Evolutionary conservation across 2,888 invertebrate species (phyloP), one percentile per base, ranked within the genome.

Genomic region (Ectemnius continuus): DNA sequence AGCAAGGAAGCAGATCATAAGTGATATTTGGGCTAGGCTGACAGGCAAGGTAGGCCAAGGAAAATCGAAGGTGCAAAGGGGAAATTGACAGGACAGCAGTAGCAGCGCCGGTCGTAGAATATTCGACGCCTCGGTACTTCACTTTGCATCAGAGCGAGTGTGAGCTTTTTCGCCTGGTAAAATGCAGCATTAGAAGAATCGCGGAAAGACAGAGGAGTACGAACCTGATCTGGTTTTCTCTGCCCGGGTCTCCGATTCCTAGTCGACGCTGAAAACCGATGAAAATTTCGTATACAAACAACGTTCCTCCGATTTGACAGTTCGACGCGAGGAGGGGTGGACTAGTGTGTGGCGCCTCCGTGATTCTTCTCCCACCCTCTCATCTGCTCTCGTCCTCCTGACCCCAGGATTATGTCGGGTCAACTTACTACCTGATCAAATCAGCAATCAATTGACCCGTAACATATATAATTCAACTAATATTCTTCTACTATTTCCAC

Each of bases 241-340:
- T 56, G 56, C 67, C 23, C 59, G 69, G 70, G 56, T 69, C 47
- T 62, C 64, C 45, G 66, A 65, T 61, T 61, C 63, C 60, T 59
- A 64, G 70, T 70, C 68, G 68, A 76, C 67, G 74, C 76, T 70
- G 74, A 76, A 81, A 79, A 68, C 76, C 73, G 84, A 85, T 81
- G 82, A 81, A 73, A 84, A 84, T 85, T 85, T 86, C 87, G 86
- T 87, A 86, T 88, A 88, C 86, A 88, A 88, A 88, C 88, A 88
- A 88, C 85, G 78, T 84, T 84, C 76, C 78, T 70, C 78, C 72
- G 85, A 36, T 87, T 87, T 88, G 88, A 88, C 88, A 87, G 87
- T 80, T 87, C 61, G 57, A 58, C 66, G 36, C 36, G 36, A 36
- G 36, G 36, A 36, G 36, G 36, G 36, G 36, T 36, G 36, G 36